Base-by-base conservation (phyloP, 2,113 vertebrate species). In the Shinisaurus crocodilurus region DNA sequence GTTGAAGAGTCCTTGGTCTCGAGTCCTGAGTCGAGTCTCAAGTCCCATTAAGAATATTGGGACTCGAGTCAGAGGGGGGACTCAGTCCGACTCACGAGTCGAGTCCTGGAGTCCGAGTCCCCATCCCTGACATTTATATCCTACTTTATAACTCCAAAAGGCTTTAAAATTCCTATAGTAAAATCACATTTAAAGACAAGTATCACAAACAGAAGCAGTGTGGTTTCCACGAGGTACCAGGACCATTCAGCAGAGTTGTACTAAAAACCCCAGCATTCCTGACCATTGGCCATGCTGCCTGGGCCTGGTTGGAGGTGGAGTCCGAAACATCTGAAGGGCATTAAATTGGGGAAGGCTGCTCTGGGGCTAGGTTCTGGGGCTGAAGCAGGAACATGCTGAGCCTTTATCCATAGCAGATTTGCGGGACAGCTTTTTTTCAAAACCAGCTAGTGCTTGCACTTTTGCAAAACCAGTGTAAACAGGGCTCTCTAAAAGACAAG, bases 391-490 rank as follows among this genome's bases (percentile, higher is more conserved):
- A 54, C 8, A 74, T 23, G 32, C 69, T 25, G 6, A 37, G 20
- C 18, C 18, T 3, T 80, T 20, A 16, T 23, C n/a, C n/a, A 48
- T 37, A 18, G 3, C 37, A 18, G 50, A 74, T 74, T n/a, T n/a
- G 9, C 12, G 20, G 40, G 23, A 23, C 40, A 45, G 5, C 32
- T 25, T 18, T 45, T 69, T 20, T 48, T 50, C 43, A 45, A 91
- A 88, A 32, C 94, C 82, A 93, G 91, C 90, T 95, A 65, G 63
- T 88, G 93, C 94, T 90, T 94, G 79, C 79, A 80, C 92, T 92
- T 92, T 85, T 92, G 82, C 90, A 94, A 93, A 94, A n/a, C 82
- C 88, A 90, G 87, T 87, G 2, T 27, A 76, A 90, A 85, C 9
- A 54, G 70, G 65, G 81, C 57, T 63, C 16, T 93, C 80, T 83